phyloP scores from a whole-genome alignment of 2,797 vertebrate genomes.

The Periparus ater region DNA sequence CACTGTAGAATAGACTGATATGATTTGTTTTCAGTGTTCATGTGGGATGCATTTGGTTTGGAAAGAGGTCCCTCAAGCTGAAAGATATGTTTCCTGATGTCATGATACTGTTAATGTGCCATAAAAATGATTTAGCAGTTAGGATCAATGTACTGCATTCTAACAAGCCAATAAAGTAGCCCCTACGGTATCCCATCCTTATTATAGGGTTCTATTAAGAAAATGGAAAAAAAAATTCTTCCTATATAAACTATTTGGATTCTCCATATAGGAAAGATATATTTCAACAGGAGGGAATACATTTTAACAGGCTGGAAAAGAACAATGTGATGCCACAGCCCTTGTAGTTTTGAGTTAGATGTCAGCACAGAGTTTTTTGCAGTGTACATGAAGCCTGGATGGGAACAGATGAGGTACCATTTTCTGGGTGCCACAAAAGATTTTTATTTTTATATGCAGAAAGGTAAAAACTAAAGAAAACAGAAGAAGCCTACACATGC shows the following conservation, averaged over 20 bases:
- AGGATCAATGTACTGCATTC: neutral
- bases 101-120: slow-evolving; percentile 41
- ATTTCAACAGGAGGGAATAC: neutral
- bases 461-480: neutral
- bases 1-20: neutral
- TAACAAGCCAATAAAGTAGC: slow-evolving; percentile 24
- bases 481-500: neutral
- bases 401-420: neutral
- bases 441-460: neutral
- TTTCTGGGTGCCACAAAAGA: neutral
- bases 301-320: neutral
- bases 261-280: neutral
- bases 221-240: neutral
- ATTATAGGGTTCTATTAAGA: neutral
- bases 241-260: slow-evolving; percentile 2
- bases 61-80: slow-evolving; percentile 11
- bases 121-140: slow-evolving; percentile 49
- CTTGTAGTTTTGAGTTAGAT: neutral
- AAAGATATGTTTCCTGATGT: slow-evolving; percentile 40
- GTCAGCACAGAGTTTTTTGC: neutral
- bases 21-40: slow-evolving; percentile 19
- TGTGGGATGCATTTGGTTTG: slow-evolving; percentile 12
- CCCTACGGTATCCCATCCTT: neutral
- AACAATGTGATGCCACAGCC: neutral
- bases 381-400: neutral